Conservation (phyloP, 2,888 invertebrate genomes). For the Phortica okadai region DNA sequence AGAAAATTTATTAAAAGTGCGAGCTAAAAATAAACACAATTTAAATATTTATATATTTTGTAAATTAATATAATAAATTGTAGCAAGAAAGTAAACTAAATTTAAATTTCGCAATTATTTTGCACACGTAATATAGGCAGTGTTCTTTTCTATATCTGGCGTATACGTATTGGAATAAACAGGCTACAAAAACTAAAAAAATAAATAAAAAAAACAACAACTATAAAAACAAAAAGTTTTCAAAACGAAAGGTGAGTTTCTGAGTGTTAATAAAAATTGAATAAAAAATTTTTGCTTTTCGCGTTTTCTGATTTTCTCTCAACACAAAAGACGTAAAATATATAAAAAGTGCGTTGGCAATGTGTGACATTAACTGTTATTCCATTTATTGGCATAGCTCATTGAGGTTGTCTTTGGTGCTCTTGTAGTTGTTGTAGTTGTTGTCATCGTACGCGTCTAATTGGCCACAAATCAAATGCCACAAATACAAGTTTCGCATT, state of each 20-base stretch:
- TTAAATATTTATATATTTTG: too few relatives aligned
- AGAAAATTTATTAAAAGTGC: neutral
- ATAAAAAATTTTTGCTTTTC: conserved; percentile 5
- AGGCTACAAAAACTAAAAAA: neutral
- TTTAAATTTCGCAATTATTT: neutral
- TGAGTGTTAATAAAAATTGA: neutral
- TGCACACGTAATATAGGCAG: neutral
- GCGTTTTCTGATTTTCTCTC: neutral
- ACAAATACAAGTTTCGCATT: conserved; percentile 8
- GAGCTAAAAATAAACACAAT: neutral
- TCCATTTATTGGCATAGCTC: neutral
- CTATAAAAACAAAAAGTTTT: neutral
- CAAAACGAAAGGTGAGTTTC: conserved; percentile 6
- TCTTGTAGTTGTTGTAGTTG: neutral
- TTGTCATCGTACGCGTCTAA: neutral
- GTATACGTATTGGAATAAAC: neutral
- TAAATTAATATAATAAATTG: too few relatives aligned
- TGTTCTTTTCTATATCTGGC: neutral
- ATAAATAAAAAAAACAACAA: too few relatives aligned
- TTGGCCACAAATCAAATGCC: conserved; percentile 8
- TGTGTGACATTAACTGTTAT: neutral
- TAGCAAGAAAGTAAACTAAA: too few relatives aligned
- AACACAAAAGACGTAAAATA: neutral
- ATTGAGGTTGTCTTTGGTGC: too few relatives aligned
- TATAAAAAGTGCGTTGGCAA: neutral